Percentiles rank a stretch among this genome's conserved stretches.
These are phyloP conservation scores for Corynorhinus townsendii DNA, from an alignment of 2,113 vertebrate species.

Conservation along the genomic window DNA sequence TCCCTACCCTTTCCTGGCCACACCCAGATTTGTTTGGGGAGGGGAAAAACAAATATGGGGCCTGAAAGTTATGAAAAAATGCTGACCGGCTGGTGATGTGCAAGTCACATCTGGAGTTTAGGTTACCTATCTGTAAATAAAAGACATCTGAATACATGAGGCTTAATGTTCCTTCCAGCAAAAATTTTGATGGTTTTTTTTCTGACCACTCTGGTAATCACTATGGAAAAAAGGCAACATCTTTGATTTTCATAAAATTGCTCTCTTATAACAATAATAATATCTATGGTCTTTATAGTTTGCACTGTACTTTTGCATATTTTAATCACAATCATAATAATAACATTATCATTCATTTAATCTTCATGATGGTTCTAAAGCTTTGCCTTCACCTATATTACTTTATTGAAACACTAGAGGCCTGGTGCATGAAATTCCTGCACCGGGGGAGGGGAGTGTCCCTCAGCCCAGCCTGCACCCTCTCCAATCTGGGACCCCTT, in stretches of 20 bases:
- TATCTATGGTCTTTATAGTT: not conserved
- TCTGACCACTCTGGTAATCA: not conserved
- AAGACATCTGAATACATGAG: not conserved
- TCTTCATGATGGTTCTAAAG: not conserved
- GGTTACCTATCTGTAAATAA: not conserved
- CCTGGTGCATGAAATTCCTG: no score
- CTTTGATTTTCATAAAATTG: slow-evolving; percentile 22
- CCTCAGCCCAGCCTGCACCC: no score
- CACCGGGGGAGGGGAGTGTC: no score
- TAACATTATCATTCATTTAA: not conserved
- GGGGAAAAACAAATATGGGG: not conserved
- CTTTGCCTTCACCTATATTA: not conserved
- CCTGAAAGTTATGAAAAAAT: not conserved
- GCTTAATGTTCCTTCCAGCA: not conserved
- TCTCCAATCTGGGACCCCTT: no score
- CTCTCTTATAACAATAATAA: not conserved
- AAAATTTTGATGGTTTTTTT: not conserved
- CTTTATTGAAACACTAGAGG: not conserved
- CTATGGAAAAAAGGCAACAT: not conserved
- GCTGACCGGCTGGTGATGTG: not conserved
- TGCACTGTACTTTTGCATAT: not conserved
- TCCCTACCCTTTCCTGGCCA: fast-evolving
- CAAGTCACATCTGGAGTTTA: not conserved
- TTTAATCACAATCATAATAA: not conserved
- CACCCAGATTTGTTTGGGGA: not conserved